phyloP scores from a whole-genome alignment of 2,113 vertebrate genomes.

The Anolis carolinensis region DNA sequence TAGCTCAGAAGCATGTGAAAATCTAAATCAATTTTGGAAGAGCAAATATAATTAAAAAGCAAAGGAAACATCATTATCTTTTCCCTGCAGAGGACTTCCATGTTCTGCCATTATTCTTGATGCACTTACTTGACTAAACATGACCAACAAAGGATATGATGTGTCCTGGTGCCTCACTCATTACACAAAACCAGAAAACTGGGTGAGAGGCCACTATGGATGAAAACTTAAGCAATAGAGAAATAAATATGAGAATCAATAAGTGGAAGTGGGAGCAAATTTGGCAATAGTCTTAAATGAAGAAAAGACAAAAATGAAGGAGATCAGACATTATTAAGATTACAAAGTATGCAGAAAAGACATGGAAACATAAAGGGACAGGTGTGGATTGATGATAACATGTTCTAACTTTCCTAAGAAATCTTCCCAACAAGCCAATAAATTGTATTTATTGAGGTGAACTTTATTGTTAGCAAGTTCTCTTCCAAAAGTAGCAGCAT shows the following conservation, averaged over 20 bases:
- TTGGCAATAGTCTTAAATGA: background rate
- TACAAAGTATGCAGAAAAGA: background rate
- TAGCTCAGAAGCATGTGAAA: background rate
- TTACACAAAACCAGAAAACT: background rate
- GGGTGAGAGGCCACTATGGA: background rate
- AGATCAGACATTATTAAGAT: background rate
- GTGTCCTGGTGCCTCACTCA: background rate
- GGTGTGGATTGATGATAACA: background rate
- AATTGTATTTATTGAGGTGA: background rate
- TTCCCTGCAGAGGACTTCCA: too few species aligned
- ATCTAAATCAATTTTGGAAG: background rate
- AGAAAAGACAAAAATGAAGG: background rate
- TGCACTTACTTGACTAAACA: background rate
- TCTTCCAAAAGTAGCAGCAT: background rate
- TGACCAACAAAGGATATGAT: background rate
- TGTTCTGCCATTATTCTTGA: too few species aligned
- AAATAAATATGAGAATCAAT: background rate
- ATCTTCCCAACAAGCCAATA: background rate
- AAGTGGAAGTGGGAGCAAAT: background rate
- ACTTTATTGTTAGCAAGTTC: constrained; percentile 5
- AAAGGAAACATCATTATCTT: background rate
- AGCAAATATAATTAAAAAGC: background rate
- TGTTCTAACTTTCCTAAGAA: background rate
- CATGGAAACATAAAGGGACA: background rate
- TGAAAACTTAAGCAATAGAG: background rate